These are phyloP conservation scores for Gandaritis pyraliata DNA, from an alignment of 2,888 invertebrate genomes.

Conservation along the genomic window DNA sequence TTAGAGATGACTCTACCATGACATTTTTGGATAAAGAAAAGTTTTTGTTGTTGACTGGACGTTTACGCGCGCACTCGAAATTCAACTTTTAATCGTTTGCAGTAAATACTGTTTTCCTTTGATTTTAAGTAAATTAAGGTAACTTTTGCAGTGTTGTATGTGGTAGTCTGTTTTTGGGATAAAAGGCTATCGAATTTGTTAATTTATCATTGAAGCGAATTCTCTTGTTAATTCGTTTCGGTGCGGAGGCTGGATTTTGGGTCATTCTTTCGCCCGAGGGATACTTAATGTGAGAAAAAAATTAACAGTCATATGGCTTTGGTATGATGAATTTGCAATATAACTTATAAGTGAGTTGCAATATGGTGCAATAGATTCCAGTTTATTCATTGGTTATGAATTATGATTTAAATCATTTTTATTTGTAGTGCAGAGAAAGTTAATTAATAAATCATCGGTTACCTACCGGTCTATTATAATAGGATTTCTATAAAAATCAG, in stretches of 20 bases:
- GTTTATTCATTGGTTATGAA: background rate
- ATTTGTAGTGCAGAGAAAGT: background rate
- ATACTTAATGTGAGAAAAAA: conserved; percentile 59
- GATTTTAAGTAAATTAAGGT: background rate
- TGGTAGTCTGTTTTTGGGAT: conserved; percentile 34
- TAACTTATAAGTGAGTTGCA: too few species aligned
- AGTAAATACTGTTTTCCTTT: conserved; percentile 11
- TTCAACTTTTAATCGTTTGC: conserved; percentile 1
- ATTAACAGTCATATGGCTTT: conserved; percentile 47
- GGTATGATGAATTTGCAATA: conserved; percentile 49
- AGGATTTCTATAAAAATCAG: too few species aligned
- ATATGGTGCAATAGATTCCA: conserved; percentile 41
- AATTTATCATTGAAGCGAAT: conserved; percentile 70
- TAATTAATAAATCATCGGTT: too few species aligned
- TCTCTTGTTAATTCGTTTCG: conserved; percentile 78
- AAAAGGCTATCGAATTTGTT: conserved; percentile 60
- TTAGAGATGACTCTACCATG: conserved; percentile 10
- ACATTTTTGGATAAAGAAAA: conserved; percentile 4
- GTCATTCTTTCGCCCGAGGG: conserved; percentile 58
- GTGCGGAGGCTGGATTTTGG: conserved; percentile 59
- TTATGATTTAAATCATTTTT: background rate
- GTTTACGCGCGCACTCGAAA: conserved; percentile 1
- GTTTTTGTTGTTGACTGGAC: conserved; percentile 5
- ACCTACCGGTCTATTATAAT: too few species aligned
- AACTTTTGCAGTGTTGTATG: conserved; percentile 3